Evolutionary conservation across 2,888 invertebrate species (phyloP).

Genomic region (Iselma pallidipennis): DNA sequence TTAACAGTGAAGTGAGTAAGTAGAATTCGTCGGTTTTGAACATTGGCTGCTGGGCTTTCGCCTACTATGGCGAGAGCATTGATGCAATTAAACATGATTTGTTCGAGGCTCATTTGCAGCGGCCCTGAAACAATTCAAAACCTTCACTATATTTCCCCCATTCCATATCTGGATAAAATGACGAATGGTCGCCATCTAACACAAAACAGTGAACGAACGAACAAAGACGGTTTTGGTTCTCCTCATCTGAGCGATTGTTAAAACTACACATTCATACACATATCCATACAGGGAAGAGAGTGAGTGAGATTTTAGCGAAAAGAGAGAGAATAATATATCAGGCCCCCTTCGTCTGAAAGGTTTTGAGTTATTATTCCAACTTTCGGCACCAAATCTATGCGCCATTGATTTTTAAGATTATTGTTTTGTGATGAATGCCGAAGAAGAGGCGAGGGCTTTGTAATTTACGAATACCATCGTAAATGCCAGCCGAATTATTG

Average conservation of each 20-base stretch:
- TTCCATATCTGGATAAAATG: conserved; percentile 34
- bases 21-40: conserved; percentile 47
- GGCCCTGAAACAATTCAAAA: conserved; percentile 45
- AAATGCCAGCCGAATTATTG: conserved; percentile 6
- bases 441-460: conserved; percentile 9
- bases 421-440: conserved; percentile 44
- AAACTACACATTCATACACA: conserved; percentile 30
- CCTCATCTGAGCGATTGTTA: conserved; percentile 53
- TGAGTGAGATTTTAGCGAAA: conserved; percentile 19
- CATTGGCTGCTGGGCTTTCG: no score
- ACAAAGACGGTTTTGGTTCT: conserved; percentile 42
- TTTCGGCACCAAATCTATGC: conserved; percentile 38
- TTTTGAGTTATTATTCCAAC: conserved; percentile 39
- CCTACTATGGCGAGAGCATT: conserved; percentile 45
- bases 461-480: conserved; percentile 13
- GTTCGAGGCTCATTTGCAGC: conserved; percentile 44
- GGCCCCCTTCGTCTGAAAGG: conserved; percentile 11
- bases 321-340: conserved; percentile 16
- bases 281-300: conserved; percentile 11
- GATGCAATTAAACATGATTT: conserved; percentile 60
- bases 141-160: conserved; percentile 45
- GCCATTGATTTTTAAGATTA: conserved; percentile 46
- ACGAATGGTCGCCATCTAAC: conserved; percentile 51
- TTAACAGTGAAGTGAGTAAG: conserved; percentile 54
- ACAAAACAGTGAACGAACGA: conserved; percentile 39